Evolutionary conservation across 2,797 vertebrate species (phyloP), one percentile per base, ranked within the genome.

Genomic region (Neoniphon sammara): DNA sequence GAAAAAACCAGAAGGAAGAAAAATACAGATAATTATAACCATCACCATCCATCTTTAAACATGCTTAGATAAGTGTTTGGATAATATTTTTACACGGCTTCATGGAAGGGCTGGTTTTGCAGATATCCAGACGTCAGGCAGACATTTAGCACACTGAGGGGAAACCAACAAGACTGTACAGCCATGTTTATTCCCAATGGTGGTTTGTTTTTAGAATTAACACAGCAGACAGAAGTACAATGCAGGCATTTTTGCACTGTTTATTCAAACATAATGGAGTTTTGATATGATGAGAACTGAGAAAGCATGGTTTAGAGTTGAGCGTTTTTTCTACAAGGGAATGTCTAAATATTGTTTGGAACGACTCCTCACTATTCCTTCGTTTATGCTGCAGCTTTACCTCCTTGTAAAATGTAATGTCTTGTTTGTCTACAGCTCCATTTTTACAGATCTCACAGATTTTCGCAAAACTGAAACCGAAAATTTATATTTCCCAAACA

Each of bases 11-110:
- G 50, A 39, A 78, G 84, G 72, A 86, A 84, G 80, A 81, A 89
- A 84, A 88, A 85, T 80, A 85, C 0, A 66, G 80, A 75, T 86
- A 87, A 86, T 89, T 90, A 83, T 68, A 85, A 79, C 77, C 84
- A 81, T 78, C 54, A 23, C 44, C 53, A 70, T 80, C 69, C 80
- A 76, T 87, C 80, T 91, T 88, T 69, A 88, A 87, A 82, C 70
- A 66, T 83, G 85, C 81, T 87, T 75, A 83, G 86, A 88, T 88
- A 84, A 76, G 77, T 85, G 71, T 85, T 82, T 80, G 65, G 77
- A 89, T 87, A 85, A 87, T 85, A 85, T 85, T 90, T 85, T 73
- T 59, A 66, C 79, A 83, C 66, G 84, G 80, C 21, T 59, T 70
- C 20, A 50, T 10, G 2, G 55, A 66, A 56, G 54, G 72, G 55